These are phyloP conservation scores for Neopipo cinnamomea DNA, from an alignment of 2,113 vertebrate genomes.

Conservation along the genomic window DNA sequence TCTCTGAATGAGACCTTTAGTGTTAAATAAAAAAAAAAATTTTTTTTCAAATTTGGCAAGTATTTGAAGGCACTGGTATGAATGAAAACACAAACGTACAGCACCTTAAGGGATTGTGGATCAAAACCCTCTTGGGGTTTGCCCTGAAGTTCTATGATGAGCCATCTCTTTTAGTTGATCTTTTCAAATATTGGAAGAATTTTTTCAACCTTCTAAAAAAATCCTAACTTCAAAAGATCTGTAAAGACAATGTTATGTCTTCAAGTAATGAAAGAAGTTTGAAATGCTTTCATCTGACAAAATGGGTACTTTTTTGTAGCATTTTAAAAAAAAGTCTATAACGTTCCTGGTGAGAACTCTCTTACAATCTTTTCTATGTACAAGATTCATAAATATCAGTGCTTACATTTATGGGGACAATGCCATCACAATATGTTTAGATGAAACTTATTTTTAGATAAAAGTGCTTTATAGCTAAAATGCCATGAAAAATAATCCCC, in stretches of 20 bases:
- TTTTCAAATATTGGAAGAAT: constrained; percentile 42
- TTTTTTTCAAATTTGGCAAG: constrained; percentile 35
- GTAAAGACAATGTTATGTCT: constrained; percentile 56
- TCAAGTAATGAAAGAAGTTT: constrained; percentile 48
- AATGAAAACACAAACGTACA: constrained; percentile 64
- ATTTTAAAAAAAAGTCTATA: not conserved
- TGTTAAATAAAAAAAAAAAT: constrained; percentile 36
- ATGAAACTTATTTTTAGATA: not conserved
- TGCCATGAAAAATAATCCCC: not conserved
- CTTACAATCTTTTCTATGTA: not conserved
- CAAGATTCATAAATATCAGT: constrained; percentile 5
- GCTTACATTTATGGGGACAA: constrained; percentile 1
- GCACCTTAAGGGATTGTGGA: constrained; percentile 48
- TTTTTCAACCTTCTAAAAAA: constrained; percentile 49
- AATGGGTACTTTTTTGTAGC: not conserved
- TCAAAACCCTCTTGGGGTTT: constrained; percentile 64
- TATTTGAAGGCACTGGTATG: constrained; percentile 46
- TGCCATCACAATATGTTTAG: not conserved
- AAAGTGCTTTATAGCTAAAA: not conserved
- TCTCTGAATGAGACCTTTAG: constrained; percentile 59
- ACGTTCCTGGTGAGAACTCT: not conserved
- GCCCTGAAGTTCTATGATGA: constrained; percentile 58
- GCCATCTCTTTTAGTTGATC: constrained; percentile 32
- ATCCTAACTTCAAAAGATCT: constrained; percentile 32
- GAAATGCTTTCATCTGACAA: constrained; percentile 39